Evolutionary conservation across 2,888 invertebrate genomes (phyloP).

Genomic region (Yponomeuta sedellus): DNA sequence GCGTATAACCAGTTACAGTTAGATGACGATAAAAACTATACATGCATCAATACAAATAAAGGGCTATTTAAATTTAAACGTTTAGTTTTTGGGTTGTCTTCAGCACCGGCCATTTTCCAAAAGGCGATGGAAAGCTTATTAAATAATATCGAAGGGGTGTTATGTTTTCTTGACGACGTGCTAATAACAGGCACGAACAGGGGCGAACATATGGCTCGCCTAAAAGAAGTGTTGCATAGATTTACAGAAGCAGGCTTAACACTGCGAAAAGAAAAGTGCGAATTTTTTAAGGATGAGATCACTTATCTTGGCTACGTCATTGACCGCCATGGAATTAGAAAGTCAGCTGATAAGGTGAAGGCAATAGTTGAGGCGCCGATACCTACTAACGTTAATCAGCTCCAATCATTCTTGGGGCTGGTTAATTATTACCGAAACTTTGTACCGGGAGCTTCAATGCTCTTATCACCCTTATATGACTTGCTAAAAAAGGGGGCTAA

Average conservation of each 20-base stretch:
- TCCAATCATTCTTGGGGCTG: slow-evolving; percentile 15
- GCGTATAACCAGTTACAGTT: slow-evolving; percentile 20
- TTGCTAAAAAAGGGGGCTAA: slow-evolving; percentile 9
- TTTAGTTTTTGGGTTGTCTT: slow-evolving; percentile 19
- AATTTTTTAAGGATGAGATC: slow-evolving; percentile 10
- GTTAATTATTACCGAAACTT: slow-evolving; percentile 15
- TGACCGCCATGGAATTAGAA: background rate
- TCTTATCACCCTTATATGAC: slow-evolving; percentile 10
- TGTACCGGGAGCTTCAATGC: slow-evolving; percentile 6
- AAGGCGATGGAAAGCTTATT: slow-evolving; percentile 17
- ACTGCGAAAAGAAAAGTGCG: too few relatives aligned
- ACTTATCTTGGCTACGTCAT: slow-evolving; percentile 14
- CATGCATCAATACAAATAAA: slow-evolving; percentile 20
- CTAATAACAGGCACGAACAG: slow-evolving; percentile 16
- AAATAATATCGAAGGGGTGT: slow-evolving; percentile 16
- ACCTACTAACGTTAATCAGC: slow-evolving; percentile 11
- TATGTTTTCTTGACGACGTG: slow-evolving; percentile 20
- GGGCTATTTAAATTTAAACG: slow-evolving; percentile 20
- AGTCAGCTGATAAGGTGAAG: slow-evolving; percentile 10
- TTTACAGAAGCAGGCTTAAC: slow-evolving; percentile 10
- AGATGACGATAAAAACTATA: slow-evolving; percentile 16
- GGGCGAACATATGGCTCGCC: background rate
- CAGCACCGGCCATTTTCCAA: slow-evolving; percentile 22
- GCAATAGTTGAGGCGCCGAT: slow-evolving; percentile 3
- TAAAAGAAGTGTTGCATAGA: slow-evolving; percentile 9